phyloP scores from a whole-genome alignment of 2,797 vertebrate genomes.

The Sebastes trivittatus region DNA sequence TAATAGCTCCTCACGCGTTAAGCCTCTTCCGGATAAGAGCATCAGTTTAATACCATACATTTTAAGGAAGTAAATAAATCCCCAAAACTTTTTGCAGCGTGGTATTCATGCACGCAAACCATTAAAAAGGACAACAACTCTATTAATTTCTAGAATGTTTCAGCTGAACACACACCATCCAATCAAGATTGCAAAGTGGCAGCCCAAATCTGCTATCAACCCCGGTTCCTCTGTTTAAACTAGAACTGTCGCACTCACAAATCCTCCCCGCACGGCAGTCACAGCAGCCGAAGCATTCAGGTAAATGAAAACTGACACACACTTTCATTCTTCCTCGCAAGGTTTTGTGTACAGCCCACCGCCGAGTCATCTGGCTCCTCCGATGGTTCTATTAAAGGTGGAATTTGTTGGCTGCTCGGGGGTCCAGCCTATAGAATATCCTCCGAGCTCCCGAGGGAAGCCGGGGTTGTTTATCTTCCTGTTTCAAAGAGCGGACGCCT shows the following conservation, averaged over 20 bases:
- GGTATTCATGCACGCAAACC: not conserved
- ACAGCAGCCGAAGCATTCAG: conserved; percentile 59
- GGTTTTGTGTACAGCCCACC: conserved; percentile 60
- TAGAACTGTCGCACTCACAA: conserved; percentile 47
- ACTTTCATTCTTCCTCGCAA: conserved; percentile 68
- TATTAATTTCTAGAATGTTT: conserved; percentile 15
- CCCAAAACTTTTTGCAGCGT: not conserved
- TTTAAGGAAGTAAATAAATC: conserved; percentile 12
- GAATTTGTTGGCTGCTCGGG: conserved; percentile 62
- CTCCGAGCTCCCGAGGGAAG: conserved; percentile 59
- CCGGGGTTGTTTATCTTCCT: conserved; percentile 74
- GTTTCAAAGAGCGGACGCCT: conserved; percentile 74
- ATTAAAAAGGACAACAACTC: not conserved
- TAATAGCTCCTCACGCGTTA: conserved; percentile 8
- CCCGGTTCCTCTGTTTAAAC: conserved; percentile 35
- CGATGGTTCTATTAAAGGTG: conserved; percentile 69
- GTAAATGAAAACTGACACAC: conserved; percentile 77
- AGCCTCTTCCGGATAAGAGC: conserved; percentile 34
- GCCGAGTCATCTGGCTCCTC: conserved; percentile 59
- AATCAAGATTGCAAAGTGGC: conserved; percentile 55
- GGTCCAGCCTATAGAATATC: conserved; percentile 69
- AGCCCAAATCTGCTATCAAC: conserved; percentile 37
- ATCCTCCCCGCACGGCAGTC: conserved; percentile 28
- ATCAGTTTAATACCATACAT: conserved; percentile 11
- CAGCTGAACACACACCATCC: conserved; percentile 13